phyloP scores from a whole-genome alignment of 2,888 invertebrate genomes.

The Trissolcus brochymenae region DNA sequence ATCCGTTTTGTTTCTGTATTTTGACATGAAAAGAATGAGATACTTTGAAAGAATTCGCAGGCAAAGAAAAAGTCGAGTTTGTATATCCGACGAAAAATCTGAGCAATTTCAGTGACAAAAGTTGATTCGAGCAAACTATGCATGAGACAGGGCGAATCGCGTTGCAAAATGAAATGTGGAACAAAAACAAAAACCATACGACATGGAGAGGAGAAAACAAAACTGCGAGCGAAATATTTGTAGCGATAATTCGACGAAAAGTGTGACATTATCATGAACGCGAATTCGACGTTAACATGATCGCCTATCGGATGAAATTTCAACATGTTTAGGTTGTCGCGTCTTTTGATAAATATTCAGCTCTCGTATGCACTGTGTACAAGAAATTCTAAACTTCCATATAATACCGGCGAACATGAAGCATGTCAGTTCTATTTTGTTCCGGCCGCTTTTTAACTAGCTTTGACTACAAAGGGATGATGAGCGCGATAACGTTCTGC shows the following conservation, averaged over 20 bases:
- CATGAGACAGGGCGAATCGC: not conserved
- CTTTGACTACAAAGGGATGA: slow-evolving; percentile 51
- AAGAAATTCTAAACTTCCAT: slow-evolving; percentile 55
- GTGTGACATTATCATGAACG: slow-evolving; percentile 23
- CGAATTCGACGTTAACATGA: slow-evolving; percentile 15
- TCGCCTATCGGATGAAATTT: slow-evolving; percentile 42
- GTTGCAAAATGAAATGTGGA: slow-evolving; percentile 9
- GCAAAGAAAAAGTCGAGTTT: too few species aligned
- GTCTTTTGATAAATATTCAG: slow-evolving; percentile 52
- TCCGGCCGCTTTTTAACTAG: slow-evolving; percentile 33
- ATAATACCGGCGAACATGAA: slow-evolving; percentile 38
- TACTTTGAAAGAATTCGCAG: too few species aligned
- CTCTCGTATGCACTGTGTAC: slow-evolving; percentile 21
- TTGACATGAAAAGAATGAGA: too few species aligned
- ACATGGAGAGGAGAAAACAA: not conserved
- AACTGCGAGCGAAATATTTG: not conserved
- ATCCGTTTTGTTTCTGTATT: too few species aligned
- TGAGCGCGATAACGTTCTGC: slow-evolving; percentile 19
- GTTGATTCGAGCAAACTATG: not conserved
- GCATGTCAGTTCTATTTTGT: slow-evolving; percentile 46
- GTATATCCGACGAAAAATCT: too few species aligned
- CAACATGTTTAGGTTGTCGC: slow-evolving; percentile 32
- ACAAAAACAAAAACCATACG: not conserved
- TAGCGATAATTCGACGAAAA: slow-evolving; percentile 11
- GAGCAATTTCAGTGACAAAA: too few species aligned